Evolutionary conservation across 2,113 vertebrate genomes (phyloP).

Genomic region (Onychostoma macrolepis): DNA sequence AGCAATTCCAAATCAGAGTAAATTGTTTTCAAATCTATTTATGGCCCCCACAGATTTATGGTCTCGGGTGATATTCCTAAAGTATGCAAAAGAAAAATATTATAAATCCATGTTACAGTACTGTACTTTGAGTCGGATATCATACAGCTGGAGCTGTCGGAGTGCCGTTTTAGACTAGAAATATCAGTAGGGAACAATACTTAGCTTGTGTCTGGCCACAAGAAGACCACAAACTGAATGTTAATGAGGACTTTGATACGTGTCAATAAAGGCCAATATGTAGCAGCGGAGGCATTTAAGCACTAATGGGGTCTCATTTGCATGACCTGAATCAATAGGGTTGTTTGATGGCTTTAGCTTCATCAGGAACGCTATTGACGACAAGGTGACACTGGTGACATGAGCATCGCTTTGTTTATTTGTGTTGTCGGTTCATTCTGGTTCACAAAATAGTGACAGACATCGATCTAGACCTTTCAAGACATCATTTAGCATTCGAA

Average conservation of each 20-base stretch:
- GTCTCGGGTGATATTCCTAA: conserved; percentile 12
- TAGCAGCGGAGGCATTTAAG: not conserved
- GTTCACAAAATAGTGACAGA: conserved; percentile 16
- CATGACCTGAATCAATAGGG: conserved; percentile 29
- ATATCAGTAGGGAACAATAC: not conserved
- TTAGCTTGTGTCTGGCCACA: not conserved
- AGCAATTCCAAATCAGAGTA: conserved; percentile 31
- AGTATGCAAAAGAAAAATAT: conserved; percentile 30
- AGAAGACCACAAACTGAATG: conserved; percentile 14
- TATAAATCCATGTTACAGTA: not conserved
- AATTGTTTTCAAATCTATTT: conserved; percentile 36
- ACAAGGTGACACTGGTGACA: conserved; percentile 40
- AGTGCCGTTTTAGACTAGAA: not conserved
- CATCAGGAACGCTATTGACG: conserved; percentile 3
- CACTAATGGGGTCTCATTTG: conserved; percentile 39
- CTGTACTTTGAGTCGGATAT: not conserved
- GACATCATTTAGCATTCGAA: conserved; percentile 7
- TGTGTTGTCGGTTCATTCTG: not conserved
- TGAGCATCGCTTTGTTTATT: conserved; percentile 43
- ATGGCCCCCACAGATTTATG: conserved; percentile 30
- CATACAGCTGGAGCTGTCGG: not conserved
- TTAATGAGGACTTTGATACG: conserved; percentile 28
- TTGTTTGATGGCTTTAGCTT: conserved; percentile 30
- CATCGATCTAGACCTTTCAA: conserved; percentile 35
- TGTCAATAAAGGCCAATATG: conserved; percentile 2